Evolutionary conservation across 2,113 vertebrate genomes (phyloP).

Genomic region (Reinhardtius hippoglossoides): DNA sequence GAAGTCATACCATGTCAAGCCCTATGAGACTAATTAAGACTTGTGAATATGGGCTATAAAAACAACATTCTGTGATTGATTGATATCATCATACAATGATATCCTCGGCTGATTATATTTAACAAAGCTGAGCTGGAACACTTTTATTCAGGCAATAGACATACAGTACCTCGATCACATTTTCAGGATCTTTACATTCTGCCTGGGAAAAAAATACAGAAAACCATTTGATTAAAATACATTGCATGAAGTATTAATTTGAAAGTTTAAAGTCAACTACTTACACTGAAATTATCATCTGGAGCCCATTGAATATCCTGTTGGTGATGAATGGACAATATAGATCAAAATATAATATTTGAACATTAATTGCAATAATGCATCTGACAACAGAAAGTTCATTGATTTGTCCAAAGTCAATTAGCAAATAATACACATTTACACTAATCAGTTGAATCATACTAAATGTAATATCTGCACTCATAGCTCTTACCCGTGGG

Average conservation of each 20-base stretch:
- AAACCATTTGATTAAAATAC: background rate
- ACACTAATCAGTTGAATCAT: background rate
- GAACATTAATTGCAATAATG: no score
- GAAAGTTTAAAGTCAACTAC: constrained; percentile 2
- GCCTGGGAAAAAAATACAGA: constrained; percentile 39
- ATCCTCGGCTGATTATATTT: no score
- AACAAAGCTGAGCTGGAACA: background rate
- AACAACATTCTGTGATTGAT: no score
- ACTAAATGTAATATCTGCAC: background rate
- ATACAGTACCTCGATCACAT: constrained; percentile 59
- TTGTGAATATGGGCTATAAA: no score
- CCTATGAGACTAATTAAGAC: no score
- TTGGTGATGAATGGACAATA: background rate
- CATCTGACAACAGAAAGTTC: background rate
- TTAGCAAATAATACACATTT: background rate
- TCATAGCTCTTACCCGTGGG: constrained; percentile 48
- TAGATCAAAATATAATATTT: no score
- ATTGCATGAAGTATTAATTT: fast-evolving
- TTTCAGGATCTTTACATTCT: constrained; percentile 40
- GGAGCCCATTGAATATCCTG: constrained; percentile 76
- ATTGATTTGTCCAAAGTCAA: background rate
- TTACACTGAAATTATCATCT: constrained; percentile 59
- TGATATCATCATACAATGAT: no score
- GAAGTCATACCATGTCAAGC: background rate
- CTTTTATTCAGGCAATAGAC: background rate